These are phyloP conservation scores for Caenorhabditis imperialis DNA, from an alignment of 2,888 invertebrate genomes.

Conservation along the genomic window DNA sequence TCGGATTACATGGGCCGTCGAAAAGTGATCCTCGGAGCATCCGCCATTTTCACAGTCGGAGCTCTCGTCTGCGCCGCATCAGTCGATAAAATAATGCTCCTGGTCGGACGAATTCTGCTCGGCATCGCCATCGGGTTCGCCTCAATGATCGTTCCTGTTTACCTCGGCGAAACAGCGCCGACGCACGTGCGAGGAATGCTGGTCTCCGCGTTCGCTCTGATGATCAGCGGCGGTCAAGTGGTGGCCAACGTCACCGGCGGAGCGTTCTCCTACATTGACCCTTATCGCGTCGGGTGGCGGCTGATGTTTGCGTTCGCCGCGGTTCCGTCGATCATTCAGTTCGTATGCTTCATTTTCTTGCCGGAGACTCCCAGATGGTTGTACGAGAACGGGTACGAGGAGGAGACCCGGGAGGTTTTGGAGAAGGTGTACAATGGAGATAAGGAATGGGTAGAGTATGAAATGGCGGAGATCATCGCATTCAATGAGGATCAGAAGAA, in stretches of 20 bases:
- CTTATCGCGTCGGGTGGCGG: constrained; percentile 81
- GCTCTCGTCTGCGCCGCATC: constrained; percentile 79
- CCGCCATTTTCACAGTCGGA: constrained; percentile 78
- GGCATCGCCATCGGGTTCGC: constrained; percentile 75
- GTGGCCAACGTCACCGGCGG: constrained; percentile 81
- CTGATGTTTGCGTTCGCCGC: constrained; percentile 82
- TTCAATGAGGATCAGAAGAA: constrained; percentile 47
- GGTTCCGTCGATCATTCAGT: constrained; percentile 78
- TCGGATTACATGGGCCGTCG: constrained; percentile 81
- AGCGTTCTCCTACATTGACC: constrained; percentile 79
- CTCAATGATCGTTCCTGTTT: constrained; percentile 81
- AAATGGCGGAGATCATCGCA: constrained; percentile 67
- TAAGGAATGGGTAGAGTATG: constrained; percentile 71
- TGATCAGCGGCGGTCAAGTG: constrained; percentile 81
- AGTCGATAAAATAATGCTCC: constrained; percentile 61
- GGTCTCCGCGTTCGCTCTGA: constrained; percentile 79
- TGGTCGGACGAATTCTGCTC: constrained; percentile 71
- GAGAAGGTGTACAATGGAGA: constrained; percentile 68
- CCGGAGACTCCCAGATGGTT: constrained; percentile 81
- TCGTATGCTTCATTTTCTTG: constrained; percentile 81
- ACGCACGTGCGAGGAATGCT: constrained; percentile 80
- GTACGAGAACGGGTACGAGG: constrained; percentile 54
- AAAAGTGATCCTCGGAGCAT: constrained; percentile 80
- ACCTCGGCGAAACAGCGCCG: constrained; percentile 82
- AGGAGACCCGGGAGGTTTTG: constrained; percentile 60